These are phyloP conservation scores for Papilio polyxenes DNA, from an alignment of 1,140 invertebrate genomes.

Conservation along the genomic window DNA sequence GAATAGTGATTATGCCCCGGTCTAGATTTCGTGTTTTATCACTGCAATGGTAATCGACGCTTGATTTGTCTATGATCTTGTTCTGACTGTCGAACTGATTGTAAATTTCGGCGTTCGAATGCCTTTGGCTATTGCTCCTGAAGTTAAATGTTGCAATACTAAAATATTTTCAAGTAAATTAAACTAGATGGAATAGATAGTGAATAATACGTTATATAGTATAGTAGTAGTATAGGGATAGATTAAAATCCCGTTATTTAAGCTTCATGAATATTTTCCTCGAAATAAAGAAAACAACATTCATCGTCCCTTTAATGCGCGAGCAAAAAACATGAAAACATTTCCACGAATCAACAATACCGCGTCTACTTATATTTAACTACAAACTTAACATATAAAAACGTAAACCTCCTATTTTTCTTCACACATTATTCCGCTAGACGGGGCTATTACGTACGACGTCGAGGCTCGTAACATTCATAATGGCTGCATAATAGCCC, in stretches of 20 bases:
- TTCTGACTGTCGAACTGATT: slow-evolving; percentile 24
- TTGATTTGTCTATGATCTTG: slow-evolving; percentile 46
- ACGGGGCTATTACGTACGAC: slow-evolving; percentile 56
- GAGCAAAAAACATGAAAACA: slow-evolving; percentile 13
- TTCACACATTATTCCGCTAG: slow-evolving; percentile 58
- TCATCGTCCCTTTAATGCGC: background rate
- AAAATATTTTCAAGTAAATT: background rate
- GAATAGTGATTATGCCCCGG: slow-evolving; percentile 29
- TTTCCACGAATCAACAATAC: slow-evolving; percentile 26
- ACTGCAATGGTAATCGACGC: slow-evolving; percentile 42
- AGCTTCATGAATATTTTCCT: background rate
- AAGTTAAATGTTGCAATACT: background rate
- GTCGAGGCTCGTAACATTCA: slow-evolving; percentile 47
- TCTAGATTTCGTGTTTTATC: slow-evolving; percentile 43
- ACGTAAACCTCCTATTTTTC: slow-evolving; percentile 42
- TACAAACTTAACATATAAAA: slow-evolving; percentile 23
- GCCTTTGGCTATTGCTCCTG: slow-evolving; percentile 18
- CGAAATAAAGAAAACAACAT: background rate
- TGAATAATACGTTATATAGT: background rate
- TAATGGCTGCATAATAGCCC: slow-evolving; percentile 65
- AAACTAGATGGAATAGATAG: background rate
- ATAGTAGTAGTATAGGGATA: too few relatives aligned
- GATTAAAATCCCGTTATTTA: too few relatives aligned
- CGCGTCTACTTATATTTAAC: slow-evolving; percentile 19
- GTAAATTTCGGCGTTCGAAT: slow-evolving; percentile 30